Evolutionary conservation across 2,888 invertebrate genomes (phyloP).

Genomic region (Hyposoter dolosus): DNA sequence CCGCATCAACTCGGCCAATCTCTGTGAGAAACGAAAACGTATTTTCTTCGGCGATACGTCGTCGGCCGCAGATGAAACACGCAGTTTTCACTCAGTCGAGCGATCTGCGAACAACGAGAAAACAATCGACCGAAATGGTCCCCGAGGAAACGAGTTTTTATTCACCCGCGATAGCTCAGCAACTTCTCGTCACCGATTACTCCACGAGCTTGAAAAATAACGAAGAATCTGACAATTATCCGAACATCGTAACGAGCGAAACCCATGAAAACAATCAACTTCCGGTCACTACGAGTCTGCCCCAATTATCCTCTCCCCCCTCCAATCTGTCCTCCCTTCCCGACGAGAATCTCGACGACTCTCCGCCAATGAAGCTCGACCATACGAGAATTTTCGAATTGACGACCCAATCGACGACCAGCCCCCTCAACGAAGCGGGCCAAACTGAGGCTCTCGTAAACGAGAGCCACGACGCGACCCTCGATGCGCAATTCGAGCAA

Average conservation of each 20-base stretch:
- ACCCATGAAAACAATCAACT: constrained; percentile 51
- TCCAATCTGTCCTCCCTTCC: neutral
- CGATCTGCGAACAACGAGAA: constrained; percentile 78
- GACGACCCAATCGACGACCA: constrained; percentile 35
- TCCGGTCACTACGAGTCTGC: constrained; percentile 6
- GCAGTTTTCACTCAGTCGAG: constrained; percentile 73
- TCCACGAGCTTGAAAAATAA: constrained; percentile 33
- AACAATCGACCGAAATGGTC: constrained; percentile 85
- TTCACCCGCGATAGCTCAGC: constrained; percentile 84
- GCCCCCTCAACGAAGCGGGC: constrained; percentile 14
- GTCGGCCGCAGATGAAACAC: constrained; percentile 76
- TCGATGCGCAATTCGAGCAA: constrained; percentile 76
- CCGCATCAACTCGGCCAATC: constrained; percentile 69
- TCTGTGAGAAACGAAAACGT: constrained; percentile 78
- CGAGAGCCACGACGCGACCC: constrained; percentile 54
- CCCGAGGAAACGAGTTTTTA: constrained; percentile 86
- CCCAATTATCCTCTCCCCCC: constrained; percentile 30
- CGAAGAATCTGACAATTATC: constrained; percentile 62
- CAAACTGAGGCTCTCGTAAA: constrained; percentile 58
- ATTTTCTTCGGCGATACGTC: constrained; percentile 77
- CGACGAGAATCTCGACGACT: constrained; percentile 17
- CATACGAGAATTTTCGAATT: constrained; percentile 35
- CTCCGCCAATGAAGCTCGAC: constrained; percentile 25
- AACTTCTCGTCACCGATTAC: constrained; percentile 64
- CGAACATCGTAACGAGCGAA: constrained; percentile 47